Percentiles rank a stretch among this genome's conserved stretches.
phyloP scores from a whole-genome alignment of 1,140 invertebrate genomes.

The Dryas iulia region DNA sequence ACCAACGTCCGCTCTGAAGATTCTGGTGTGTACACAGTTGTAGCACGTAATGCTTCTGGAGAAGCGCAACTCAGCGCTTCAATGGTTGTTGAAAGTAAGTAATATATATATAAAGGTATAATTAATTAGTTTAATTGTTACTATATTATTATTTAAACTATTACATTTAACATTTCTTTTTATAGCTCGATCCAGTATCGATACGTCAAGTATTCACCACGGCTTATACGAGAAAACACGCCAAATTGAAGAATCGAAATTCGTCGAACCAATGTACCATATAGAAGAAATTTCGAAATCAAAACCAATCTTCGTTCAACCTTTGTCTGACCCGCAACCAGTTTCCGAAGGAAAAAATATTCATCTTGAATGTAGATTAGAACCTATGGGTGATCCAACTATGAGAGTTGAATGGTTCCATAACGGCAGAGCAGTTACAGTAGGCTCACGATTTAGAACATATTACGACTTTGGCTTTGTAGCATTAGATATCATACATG shows the following conservation, averaged over 20 bases:
- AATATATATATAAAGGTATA: conserved; percentile 23
- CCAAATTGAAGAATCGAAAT: conserved; percentile 91
- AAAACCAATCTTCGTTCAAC: conserved; percentile 93
- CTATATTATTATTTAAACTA: neutral
- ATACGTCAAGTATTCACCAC: conserved; percentile 93
- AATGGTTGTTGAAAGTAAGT: conserved; percentile 94
- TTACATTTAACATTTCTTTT: conserved; percentile 37
- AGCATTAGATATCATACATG: conserved; percentile 93
- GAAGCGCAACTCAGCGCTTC: conserved; percentile 90
- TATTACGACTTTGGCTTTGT: conserved; percentile 97
- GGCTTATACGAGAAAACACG: conserved; percentile 93
- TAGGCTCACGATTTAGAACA: conserved; percentile 95
- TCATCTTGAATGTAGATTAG: conserved; percentile 93
- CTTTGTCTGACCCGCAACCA: conserved; percentile 89
- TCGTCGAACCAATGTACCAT: conserved; percentile 92
- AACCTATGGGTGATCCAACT: conserved; percentile 97
- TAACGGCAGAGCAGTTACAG: conserved; percentile 92
- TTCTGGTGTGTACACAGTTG: conserved; percentile 92
- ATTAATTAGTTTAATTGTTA: neutral
- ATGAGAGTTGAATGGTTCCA: conserved; percentile 98
- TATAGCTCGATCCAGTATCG: conserved; percentile 90
- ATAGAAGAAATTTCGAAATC: conserved; percentile 97
- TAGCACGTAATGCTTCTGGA: conserved; percentile 93
- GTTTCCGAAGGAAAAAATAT: conserved; percentile 94
- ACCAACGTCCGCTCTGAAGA: conserved; percentile 92